Conservation (phyloP, 2,888 invertebrate genomes). For the Boloria selene region DNA sequence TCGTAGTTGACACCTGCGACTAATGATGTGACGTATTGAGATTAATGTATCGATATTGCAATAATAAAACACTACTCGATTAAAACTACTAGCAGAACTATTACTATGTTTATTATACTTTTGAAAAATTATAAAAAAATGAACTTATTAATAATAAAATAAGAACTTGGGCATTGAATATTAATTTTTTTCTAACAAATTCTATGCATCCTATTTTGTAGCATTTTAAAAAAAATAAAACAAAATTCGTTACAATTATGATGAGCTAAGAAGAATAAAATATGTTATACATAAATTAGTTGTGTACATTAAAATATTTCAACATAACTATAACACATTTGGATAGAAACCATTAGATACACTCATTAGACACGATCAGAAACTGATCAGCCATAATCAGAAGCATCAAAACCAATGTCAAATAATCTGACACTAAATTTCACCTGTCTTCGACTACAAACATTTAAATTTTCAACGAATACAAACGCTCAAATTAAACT, state of each 20-base stretch:
- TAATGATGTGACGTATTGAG: constrained; percentile 54
- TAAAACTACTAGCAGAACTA: not conserved
- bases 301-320: not conserved
- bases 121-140: too few relatives aligned
- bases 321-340: not conserved
- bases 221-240: too few relatives aligned
- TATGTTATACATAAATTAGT: too few relatives aligned
- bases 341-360: not conserved
- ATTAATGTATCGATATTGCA: constrained; percentile 40
- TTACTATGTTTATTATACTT: too few relatives aligned
- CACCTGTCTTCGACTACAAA: constrained; percentile 21
- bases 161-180: too few relatives aligned
- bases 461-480: constrained; percentile 33
- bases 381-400: constrained; percentile 2
- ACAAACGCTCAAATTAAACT: constrained; percentile 36
- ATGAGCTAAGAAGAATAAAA: too few relatives aligned
- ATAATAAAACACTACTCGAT: not conserved
- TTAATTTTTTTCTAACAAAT: too few relatives aligned
- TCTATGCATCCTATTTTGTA: too few relatives aligned
- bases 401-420: constrained; percentile 20
- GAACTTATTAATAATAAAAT: too few relatives aligned
- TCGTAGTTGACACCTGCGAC: constrained; percentile 72
- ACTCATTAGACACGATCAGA: not conserved
- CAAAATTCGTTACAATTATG: too few relatives aligned
- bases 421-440: constrained; percentile 23